Percentiles rank a stretch among this genome's conserved stretches.
phyloP scores from a whole-genome alignment of 2,113 vertebrate species.

The Dendrocopos noguchii region DNA sequence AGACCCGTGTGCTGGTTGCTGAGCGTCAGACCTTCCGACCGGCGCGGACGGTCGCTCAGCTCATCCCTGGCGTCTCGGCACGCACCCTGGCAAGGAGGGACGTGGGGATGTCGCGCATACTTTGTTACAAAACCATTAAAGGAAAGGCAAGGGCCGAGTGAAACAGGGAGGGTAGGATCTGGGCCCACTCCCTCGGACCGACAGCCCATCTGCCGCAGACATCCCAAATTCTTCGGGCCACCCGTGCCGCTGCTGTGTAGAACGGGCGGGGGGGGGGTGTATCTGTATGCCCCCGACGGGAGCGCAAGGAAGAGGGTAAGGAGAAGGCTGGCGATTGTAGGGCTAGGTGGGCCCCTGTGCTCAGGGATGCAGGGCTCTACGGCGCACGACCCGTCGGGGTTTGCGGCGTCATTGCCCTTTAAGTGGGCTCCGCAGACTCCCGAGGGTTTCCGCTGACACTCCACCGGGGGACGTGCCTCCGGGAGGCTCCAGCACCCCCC shows the following conservation, averaged over 20 bases:
- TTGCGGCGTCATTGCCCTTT: background rate
- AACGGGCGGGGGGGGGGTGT: background rate
- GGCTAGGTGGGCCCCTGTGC: background rate
- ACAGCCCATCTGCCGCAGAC: background rate
- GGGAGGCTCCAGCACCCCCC: background rate
- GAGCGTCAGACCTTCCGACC: conserved; percentile 52
- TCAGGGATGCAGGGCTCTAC: fast-evolving
- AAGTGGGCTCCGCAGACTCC: background rate
- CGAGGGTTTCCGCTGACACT: no score
- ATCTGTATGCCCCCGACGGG: background rate
- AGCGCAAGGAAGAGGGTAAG: background rate
- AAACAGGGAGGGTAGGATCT: background rate
- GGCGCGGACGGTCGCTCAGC: conserved; percentile 33
- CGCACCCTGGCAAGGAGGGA: conserved; percentile 54
- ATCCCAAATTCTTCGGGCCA: background rate
- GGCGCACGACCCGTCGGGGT: background rate
- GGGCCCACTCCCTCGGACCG: no score
- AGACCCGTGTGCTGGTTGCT: conserved; percentile 63
- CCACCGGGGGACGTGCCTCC: background rate
- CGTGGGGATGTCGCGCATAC: conserved; percentile 17
- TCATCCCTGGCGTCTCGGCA: conserved; percentile 46
- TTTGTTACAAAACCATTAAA: conserved; percentile 62
- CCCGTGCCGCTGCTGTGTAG: background rate
- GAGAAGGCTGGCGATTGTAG: no score
- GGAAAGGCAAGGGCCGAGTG: background rate